Evolutionary conservation across 2,888 invertebrate genomes (phyloP), one percentile per base, ranked within the genome.

Genomic region (Dasypolia templi): DNA sequence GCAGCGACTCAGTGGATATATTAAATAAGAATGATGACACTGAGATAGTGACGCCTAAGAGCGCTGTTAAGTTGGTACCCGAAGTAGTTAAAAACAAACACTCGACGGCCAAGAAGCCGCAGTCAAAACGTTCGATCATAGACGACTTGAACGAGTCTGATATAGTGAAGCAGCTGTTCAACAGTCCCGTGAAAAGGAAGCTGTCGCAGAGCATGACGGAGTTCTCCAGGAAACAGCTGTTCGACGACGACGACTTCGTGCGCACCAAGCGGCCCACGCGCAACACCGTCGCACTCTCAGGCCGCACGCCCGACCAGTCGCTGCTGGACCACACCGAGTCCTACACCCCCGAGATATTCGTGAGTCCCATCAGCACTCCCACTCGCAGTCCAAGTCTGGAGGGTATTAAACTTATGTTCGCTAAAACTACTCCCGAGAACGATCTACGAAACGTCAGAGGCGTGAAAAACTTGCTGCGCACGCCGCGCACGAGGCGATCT

Each of bases 161-260:
- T 67, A 91, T 95, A 19, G 94, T 95, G 3, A 95, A 96, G 80
- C 93, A 95, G 67, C 85, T 96, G 58, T 96, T 96, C 87, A 94
- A 92, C 80, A 96, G 96, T 77, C 96, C 96, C 0, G 96, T 96
- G 0, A 96, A 96, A 71, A 89, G 96, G 71, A 96, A 96, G 75
- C 87, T 96, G n/a, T 96, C 96, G 2, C 95, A 93, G 65, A 96
- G 96, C 65, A 96, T 96, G 94, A 94, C 92, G 0, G 95, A 96
- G 75, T 95, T 94, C 81, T 94, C 94, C 3, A 87, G 91, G 29
- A 92, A 88, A 55, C 91, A 91, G 9, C 77, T 92, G 3, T 88
- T 90, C 29, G 93, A 92, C 1, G 93, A 94, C 2, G 93, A 93
- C 5, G 92, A 91, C 4, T 83, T 86, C 0, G 83, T 65, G 0